These are phyloP conservation scores for Diorhabda elongata DNA, from an alignment of 1,140 invertebrate species.

Conservation along the genomic window DNA sequence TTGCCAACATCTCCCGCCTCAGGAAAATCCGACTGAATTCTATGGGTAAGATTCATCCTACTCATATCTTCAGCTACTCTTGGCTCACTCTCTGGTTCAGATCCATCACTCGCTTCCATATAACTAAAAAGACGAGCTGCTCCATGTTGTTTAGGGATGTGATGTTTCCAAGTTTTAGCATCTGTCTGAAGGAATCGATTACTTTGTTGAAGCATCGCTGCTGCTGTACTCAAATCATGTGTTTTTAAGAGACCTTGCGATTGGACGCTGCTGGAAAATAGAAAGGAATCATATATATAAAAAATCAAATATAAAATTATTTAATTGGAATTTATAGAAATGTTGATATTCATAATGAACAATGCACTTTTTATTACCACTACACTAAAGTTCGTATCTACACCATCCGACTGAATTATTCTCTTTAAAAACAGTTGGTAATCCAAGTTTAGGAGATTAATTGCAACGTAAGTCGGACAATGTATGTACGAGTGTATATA, in stretches of 20 bases:
- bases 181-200: conserved; percentile 40
- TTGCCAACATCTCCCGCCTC: conserved; percentile 50
- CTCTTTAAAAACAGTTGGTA: no score
- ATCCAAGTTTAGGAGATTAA: no score
- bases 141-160: conserved; percentile 51
- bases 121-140: conserved; percentile 56
- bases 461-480: no score
- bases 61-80: conserved; percentile 69
- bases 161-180: conserved; percentile 42
- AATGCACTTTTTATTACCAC: no score
- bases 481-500: no score
- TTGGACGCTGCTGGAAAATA: conserved; percentile 3
- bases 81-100: conserved; percentile 47
- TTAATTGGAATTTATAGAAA: no score
- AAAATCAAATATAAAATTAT: no score
- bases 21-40: conserved; percentile 58
- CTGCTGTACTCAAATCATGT: conserved; percentile 35
- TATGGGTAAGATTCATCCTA: conserved; percentile 70
- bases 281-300: background rate
- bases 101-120: conserved; percentile 57
- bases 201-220: conserved; percentile 38
- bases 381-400: no score
- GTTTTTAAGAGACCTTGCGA: conserved; percentile 29
- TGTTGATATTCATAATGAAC: no score
- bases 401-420: no score